Conservation (phyloP, 1,140 invertebrate species). For the Drepana arcuata region DNA sequence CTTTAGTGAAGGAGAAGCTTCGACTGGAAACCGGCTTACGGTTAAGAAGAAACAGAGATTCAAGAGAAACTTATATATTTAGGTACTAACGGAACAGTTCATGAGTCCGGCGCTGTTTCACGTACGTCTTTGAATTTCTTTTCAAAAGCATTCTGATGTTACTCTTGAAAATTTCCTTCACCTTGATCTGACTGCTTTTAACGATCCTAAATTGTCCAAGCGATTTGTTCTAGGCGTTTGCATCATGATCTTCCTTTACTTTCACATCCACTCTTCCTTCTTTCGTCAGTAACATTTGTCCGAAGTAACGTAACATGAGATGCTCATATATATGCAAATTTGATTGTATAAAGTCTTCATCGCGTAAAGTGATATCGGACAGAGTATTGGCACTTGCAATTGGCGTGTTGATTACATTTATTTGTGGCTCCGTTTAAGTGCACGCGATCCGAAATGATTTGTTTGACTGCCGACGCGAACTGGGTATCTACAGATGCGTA, state of each 20-base stretch:
- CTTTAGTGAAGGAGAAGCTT: neutral
- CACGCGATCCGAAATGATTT: constrained; percentile 27
- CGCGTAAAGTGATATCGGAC: constrained; percentile 12
- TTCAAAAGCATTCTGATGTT: no score
- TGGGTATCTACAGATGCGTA: neutral
- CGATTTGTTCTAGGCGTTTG: neutral
- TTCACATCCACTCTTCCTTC: no score
- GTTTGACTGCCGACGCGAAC: constrained; percentile 3
- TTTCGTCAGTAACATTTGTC: no score
- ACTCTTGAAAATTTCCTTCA: no score
- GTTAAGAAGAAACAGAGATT: neutral
- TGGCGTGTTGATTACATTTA: constrained; percentile 21
- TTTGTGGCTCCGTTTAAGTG: constrained; percentile 16
- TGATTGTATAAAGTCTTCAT: neutral
- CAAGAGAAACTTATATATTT: neutral
- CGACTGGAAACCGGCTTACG: neutral
- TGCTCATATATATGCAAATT: neutral
- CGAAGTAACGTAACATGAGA: no score
- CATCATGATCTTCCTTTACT: neutral
- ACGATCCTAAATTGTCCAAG: no score
- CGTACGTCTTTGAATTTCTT: no score
- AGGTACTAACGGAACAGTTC: no score
- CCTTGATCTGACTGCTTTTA: no score
- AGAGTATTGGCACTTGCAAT: constrained; percentile 17
- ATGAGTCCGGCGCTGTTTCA: no score